Conservation (phyloP, 1,140 invertebrate genomes). For the Aporrectodea caliginosa region DNA sequence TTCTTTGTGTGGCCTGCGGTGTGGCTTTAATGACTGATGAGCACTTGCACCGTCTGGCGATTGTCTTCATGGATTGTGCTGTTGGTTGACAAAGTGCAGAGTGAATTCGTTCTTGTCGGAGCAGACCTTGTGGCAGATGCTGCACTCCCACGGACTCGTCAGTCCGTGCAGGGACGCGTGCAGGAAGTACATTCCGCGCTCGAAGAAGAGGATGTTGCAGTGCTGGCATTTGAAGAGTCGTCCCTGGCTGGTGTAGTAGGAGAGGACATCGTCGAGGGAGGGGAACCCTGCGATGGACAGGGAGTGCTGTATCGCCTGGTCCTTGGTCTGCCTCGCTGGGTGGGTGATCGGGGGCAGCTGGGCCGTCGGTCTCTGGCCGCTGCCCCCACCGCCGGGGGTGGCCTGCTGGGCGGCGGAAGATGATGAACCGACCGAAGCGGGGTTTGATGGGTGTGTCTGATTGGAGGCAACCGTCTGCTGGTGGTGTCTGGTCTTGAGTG, state of each 20-base stretch:
- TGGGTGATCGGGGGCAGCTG: constrained; percentile 20
- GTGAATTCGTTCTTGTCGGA: constrained; percentile 45
- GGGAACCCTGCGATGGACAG: constrained; percentile 33
- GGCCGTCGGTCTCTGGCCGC: constrained; percentile 10
- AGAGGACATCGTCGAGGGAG: constrained; percentile 38
- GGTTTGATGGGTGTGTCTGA: not conserved
- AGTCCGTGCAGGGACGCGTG: constrained; percentile 44
- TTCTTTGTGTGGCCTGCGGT: too few species aligned
- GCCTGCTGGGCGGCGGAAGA: not conserved
- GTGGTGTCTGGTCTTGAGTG: too few species aligned
- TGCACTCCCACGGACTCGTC: constrained; percentile 45
- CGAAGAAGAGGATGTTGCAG: constrained; percentile 45
- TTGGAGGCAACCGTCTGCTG: not conserved
- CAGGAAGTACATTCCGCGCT: constrained; percentile 44
- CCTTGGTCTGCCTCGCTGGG: constrained; percentile 11
- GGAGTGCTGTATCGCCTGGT: constrained; percentile 26
- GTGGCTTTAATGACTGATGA: too few species aligned
- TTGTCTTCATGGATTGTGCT: constrained; percentile 38
- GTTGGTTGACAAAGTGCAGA: constrained; percentile 46
- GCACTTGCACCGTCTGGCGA: too few species aligned
- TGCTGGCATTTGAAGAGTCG: constrained; percentile 41
- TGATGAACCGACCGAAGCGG: too few species aligned
- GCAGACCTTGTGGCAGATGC: constrained; percentile 44
- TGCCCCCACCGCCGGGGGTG: not conserved
- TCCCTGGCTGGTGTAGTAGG: constrained; percentile 43